Conservation (phyloP, 2,113 vertebrate species). For the Carlito syrichta region DNA sequence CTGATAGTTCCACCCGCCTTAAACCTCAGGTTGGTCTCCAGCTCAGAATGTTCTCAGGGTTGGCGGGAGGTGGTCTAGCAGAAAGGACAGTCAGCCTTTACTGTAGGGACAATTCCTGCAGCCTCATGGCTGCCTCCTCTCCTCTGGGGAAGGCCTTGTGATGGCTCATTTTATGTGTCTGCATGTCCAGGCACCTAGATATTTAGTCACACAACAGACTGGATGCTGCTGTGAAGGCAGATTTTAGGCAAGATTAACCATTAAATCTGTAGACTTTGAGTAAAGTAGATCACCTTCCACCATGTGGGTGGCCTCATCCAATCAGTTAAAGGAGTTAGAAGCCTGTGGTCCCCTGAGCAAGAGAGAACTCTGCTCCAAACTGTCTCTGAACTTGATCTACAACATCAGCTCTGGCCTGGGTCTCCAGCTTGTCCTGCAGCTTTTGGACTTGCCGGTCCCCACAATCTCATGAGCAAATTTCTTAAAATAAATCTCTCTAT, state of each 20-base stretch:
- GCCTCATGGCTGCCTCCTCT: not conserved
- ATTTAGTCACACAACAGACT: not conserved
- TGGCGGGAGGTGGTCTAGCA: no score
- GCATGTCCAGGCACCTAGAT: not conserved
- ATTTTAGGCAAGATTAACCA: not conserved
- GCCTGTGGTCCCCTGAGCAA: not conserved
- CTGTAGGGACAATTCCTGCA: no score
- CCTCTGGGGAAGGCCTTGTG: not conserved
- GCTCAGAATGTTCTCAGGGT: not conserved
- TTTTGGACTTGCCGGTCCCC: not conserved
- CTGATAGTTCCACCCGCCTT: constrained; percentile 88
- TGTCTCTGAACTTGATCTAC: not conserved
- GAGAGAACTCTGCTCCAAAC: not conserved
- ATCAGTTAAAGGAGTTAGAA: not conserved
- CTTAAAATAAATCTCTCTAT: not conserved
- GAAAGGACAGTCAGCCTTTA: no score
- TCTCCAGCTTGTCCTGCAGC: not conserved
- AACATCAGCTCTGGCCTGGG: not conserved
- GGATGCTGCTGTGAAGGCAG: not conserved
- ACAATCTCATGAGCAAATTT: not conserved
- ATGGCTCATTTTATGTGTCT: not conserved
- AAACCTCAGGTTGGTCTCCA: not conserved
- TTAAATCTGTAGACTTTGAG: not conserved
- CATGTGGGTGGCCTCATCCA: not conserved
- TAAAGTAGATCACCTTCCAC: not conserved